These are phyloP conservation scores for Taenaris catops DNA, from an alignment of 2,888 invertebrate species.

Conservation along the genomic window DNA sequence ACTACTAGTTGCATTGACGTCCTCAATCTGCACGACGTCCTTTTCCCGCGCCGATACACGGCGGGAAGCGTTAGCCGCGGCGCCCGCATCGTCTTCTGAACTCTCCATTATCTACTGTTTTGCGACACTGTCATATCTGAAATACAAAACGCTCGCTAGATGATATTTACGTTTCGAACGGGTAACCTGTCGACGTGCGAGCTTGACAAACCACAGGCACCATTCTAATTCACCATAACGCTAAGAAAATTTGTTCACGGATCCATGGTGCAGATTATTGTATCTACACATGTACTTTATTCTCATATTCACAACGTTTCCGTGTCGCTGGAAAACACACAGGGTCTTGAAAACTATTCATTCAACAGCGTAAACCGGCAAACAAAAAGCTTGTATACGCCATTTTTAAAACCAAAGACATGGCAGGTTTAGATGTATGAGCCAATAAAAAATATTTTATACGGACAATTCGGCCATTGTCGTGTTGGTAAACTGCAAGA, in stretches of 20 bases:
- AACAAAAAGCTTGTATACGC: constrained; percentile 82
- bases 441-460: constrained; percentile 78
- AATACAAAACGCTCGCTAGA: constrained; percentile 72
- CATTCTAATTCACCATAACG: constrained; percentile 80
- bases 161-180: constrained; percentile 74
- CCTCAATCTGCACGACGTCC: constrained; percentile 59
- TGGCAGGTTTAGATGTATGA: constrained; percentile 73
- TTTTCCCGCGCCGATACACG: constrained; percentile 78
- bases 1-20: constrained; percentile 61
- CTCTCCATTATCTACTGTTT: constrained; percentile 80
- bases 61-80: constrained; percentile 75
- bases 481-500: constrained; percentile 79
- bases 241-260: constrained; percentile 70
- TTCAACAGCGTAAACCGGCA: constrained; percentile 79
- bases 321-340: constrained; percentile 57
- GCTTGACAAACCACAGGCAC: constrained; percentile 77
- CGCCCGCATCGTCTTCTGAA: constrained; percentile 78
- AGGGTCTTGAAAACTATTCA: constrained; percentile 57
- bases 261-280: constrained; percentile 69
- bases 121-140: constrained; percentile 75
- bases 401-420: constrained; percentile 82
- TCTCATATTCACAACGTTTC: constrained; percentile 76
- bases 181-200: constrained; percentile 77
- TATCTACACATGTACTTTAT: constrained; percentile 77
- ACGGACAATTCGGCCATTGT: constrained; percentile 78